A percentile compares a stretch with the other conserved stretches of the same genome.
Evolutionary conservation across 2,888 invertebrate genomes (phyloP).

Genomic region (Amblyjoppa fuscipennis): DNA sequence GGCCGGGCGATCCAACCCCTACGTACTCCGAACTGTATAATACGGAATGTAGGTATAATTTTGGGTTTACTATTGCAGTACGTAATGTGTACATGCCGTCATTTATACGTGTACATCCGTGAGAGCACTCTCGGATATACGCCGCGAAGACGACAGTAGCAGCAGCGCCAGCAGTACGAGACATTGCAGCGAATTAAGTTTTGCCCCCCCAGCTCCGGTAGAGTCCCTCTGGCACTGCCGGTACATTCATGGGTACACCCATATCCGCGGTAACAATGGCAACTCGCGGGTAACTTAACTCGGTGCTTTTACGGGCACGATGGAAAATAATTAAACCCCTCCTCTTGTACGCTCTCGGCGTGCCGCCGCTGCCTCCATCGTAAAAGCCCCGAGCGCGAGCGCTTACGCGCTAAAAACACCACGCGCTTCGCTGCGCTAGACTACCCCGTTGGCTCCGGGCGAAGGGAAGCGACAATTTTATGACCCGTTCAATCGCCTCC

Average conservation of each 20-base stretch:
- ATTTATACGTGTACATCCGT: slow-evolving; percentile 25
- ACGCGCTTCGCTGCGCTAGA: slow-evolving; percentile 37
- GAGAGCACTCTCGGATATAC: slow-evolving; percentile 53
- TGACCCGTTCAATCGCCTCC: slow-evolving; percentile 74
- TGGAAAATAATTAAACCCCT: slow-evolving; percentile 73
- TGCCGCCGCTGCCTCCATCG: slow-evolving; percentile 26
- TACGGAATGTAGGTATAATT: slow-evolving; percentile 44
- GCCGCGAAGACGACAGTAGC: slow-evolving; percentile 65
- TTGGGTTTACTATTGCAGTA: slow-evolving; percentile 19
- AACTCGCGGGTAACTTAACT: slow-evolving; percentile 62
- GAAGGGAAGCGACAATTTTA: slow-evolving; percentile 72
- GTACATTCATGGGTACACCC: slow-evolving; percentile 63
- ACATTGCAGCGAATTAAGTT: slow-evolving; percentile 68
- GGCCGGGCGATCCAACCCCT: slow-evolving; percentile 17
- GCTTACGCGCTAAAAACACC: slow-evolving; percentile 46
- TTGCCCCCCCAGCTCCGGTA: slow-evolving; percentile 39
- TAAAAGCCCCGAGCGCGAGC: slow-evolving; percentile 57
- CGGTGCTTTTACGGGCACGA: slow-evolving; percentile 70
- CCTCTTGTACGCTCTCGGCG: slow-evolving; percentile 26
- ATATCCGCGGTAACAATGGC: slow-evolving; percentile 66
- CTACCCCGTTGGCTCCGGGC: slow-evolving; percentile 40
- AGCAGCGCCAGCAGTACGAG: slow-evolving; percentile 51
- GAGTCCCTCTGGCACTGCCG: slow-evolving; percentile 33
- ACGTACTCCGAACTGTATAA: background rate
- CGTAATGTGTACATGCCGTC: slow-evolving; percentile 11